A percentile compares a stretch with the other conserved stretches of the same genome.
phyloP scores from a whole-genome alignment of 2,797 vertebrate species.

The Crocidura indochinensis region DNA sequence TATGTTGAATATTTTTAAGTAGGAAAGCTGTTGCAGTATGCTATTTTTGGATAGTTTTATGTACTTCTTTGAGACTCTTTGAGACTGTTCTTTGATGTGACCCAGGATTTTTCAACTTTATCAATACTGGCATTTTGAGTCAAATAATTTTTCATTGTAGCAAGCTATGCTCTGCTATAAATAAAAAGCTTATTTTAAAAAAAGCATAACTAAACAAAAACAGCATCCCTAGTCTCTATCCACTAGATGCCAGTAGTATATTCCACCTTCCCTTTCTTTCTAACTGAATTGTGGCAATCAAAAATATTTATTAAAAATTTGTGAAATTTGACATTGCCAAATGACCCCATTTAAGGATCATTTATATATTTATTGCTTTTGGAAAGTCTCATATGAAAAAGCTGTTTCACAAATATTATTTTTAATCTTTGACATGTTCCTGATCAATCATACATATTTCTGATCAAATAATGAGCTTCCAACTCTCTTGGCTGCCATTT shows the following conservation, averaged over 20 bases:
- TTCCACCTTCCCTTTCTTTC: background rate
- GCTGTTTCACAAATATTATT: background rate
- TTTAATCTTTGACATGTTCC: constrained; percentile 20
- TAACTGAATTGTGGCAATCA: background rate
- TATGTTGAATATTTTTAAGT: constrained; percentile 43
- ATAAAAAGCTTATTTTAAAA: no score
- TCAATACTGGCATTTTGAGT: background rate
- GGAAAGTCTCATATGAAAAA: background rate
- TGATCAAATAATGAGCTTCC: background rate
- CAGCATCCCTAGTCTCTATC: background rate
- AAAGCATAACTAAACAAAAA: no score
- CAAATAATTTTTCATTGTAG: background rate
- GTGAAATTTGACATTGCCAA: background rate
- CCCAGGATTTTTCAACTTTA: background rate
- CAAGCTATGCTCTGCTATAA: background rate
- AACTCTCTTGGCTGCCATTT: constrained; percentile 29
- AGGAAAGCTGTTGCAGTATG: background rate
- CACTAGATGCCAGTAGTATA: background rate
- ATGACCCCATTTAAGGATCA: background rate
- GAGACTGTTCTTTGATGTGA: background rate
- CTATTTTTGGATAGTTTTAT: background rate
- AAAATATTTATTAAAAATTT: constrained; percentile 38
- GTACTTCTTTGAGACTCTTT: background rate
- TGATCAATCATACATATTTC: background rate
- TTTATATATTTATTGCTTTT: constrained; percentile 2